phyloP scores from a whole-genome alignment of 1,140 invertebrate genomes.

The Diabrotica virgifera region DNA sequence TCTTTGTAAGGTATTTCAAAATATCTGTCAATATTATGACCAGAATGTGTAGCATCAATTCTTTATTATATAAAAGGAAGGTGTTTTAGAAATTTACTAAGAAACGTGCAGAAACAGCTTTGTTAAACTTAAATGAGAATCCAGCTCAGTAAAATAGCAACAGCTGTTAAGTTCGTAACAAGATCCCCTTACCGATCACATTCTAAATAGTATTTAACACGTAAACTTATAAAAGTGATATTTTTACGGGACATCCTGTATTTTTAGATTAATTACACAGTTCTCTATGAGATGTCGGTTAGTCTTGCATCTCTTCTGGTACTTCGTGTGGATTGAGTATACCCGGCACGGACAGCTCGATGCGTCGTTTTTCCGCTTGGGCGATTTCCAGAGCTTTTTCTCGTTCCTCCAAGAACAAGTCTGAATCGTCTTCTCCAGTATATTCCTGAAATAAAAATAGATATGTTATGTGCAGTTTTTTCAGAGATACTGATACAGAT shows the following conservation, averaged over 20 bases:
- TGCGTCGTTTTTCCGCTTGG: conserved; percentile 89
- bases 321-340: conserved; percentile 96
- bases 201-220: conserved; percentile 13
- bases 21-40: too few relatives aligned
- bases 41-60: too few relatives aligned
- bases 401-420: conserved; percentile 95
- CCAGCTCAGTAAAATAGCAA: neutral
- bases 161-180: neutral
- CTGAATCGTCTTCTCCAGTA: conserved; percentile 95
- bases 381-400: conserved; percentile 82
- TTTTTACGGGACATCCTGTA: neutral
- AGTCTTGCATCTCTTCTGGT: conserved; percentile 98
- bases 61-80: too few relatives aligned
- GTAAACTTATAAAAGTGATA: neutral
- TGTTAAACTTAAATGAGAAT: too few relatives aligned
- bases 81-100: too few relatives aligned
- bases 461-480: too few relatives aligned
- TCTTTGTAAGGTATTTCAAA: too few relatives aligned
- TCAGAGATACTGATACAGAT: too few relatives aligned
- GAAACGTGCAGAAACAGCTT: too few relatives aligned
- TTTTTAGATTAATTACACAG: conserved; percentile 25
- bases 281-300: conserved; percentile 36
- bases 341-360: conserved; percentile 92
- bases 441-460: conserved; percentile 95
- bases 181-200: too few relatives aligned